phyloP scores from a whole-genome alignment of 92 coral and sea anemone genomes.

The Meandrina meandrites region DNA sequence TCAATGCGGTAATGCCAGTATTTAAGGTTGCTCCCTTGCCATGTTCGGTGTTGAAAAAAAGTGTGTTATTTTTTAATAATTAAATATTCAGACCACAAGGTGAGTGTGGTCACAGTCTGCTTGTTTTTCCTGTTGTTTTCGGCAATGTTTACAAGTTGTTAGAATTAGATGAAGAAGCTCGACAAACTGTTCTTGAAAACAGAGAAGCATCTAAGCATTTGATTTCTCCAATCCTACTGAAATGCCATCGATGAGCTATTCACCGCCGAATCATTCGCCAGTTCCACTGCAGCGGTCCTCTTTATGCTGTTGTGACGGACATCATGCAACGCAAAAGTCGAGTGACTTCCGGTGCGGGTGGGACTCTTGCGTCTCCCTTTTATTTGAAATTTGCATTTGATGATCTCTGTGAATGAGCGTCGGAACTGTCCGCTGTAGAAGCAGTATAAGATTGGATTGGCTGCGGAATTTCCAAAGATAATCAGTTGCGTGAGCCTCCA shows the following conservation, averaged over 20 bases:
- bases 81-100: not conserved
- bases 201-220: not conserved
- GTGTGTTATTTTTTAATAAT: not conserved
- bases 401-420: constrained; percentile 74
- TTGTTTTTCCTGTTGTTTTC: not conserved
- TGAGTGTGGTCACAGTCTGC: not conserved
- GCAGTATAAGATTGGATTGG: constrained; percentile 84
- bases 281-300: constrained; percentile 8
- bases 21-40: not conserved
- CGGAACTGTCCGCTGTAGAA: constrained; percentile 88
- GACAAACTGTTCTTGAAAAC: not conserved
- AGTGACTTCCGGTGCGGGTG: constrained; percentile 14
- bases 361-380: constrained; percentile 12
- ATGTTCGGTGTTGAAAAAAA: not conserved
- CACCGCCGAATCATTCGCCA: not conserved
- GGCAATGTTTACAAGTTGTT: not conserved
- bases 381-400: constrained; percentile 56
- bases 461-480: constrained; percentile 73
- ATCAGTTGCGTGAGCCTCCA: constrained; percentile 84
- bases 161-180: not conserved
- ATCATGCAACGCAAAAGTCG: constrained; percentile 31
- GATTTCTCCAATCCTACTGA: not conserved
- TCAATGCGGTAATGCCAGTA: not conserved
- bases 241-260: constrained; percentile 12
- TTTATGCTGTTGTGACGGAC: constrained; percentile 5